Percentiles rank a stretch among this genome's conserved stretches.
Conservation (phyloP, 2,113 vertebrate genomes). For the Vanacampus margaritifer region DNA sequence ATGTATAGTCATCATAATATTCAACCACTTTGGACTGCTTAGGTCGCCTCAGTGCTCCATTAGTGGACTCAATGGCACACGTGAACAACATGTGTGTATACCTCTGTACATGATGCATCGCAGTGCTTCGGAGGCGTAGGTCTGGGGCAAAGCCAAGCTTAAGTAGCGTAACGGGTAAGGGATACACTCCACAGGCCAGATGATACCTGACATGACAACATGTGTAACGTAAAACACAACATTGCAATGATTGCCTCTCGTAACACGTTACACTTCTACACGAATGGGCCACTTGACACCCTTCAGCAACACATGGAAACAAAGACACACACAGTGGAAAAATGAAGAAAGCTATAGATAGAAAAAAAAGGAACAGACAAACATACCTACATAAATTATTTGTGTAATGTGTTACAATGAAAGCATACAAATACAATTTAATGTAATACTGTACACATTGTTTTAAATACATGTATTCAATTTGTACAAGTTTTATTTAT, state of each 20-base stretch:
- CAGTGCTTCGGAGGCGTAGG: slow-evolving; percentile 75
- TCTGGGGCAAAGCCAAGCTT: slow-evolving; percentile 75
- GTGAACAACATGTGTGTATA: slow-evolving; percentile 16
- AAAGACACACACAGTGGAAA: neutral
- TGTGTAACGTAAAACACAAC: slow-evolving; percentile 3
- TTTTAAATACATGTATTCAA: too few relatives aligned
- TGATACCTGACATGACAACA: slow-evolving; percentile 61
- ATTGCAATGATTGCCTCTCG: neutral
- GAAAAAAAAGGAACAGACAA: too few relatives aligned
- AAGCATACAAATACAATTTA: too few relatives aligned
- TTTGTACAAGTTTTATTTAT: too few relatives aligned
- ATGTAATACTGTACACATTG: too few relatives aligned
- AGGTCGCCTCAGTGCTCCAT: neutral
- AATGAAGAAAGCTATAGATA: too few relatives aligned
- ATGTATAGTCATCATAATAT: too few relatives aligned
- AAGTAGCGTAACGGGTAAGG: slow-evolving; percentile 75
- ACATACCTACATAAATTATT: too few relatives aligned
- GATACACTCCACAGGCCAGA: slow-evolving; percentile 80
- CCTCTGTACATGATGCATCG: slow-evolving; percentile 79
- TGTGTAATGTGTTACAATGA: too few relatives aligned
- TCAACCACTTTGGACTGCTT: neutral
- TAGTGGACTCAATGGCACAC: too few relatives aligned
- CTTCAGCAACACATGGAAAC: neutral
- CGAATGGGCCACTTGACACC: neutral
- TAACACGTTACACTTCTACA: neutral